A percentile compares a stretch with the other conserved stretches of the same genome.
phyloP scores from a whole-genome alignment of 2,888 invertebrate genomes.

The Eurytoma adleriae region DNA sequence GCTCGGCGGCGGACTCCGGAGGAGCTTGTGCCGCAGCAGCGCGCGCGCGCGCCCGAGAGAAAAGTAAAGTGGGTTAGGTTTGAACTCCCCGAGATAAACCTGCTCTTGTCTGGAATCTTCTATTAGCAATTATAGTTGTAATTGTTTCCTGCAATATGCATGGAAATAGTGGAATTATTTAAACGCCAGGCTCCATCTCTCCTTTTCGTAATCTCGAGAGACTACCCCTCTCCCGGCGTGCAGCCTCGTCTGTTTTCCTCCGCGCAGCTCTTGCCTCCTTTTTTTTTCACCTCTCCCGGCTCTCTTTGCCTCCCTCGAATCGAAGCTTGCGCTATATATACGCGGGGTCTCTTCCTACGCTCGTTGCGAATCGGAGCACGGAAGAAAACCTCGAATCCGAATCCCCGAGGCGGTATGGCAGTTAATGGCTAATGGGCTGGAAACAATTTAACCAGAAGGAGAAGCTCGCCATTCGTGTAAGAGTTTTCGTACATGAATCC shows the following conservation, averaged over 20 bases:
- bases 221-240: constrained; percentile 46
- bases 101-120: constrained; percentile 75
- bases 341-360: constrained; percentile 12
- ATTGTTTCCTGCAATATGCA: constrained; percentile 76
- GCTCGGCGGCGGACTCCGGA: not conserved
- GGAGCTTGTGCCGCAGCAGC: constrained; percentile 48
- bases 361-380: constrained; percentile 61
- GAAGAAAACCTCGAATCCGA: constrained; percentile 67
- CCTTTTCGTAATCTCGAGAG: constrained; percentile 54
- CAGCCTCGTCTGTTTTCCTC: constrained; percentile 30
- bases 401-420: constrained; percentile 62
- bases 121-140: constrained; percentile 76
- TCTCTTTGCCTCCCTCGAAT: constrained; percentile 1
- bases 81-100: constrained; percentile 72
- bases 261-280: constrained; percentile 18
- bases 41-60: constrained; percentile 51
- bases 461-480: constrained; percentile 27
- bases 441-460: constrained; percentile 70
- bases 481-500: constrained; percentile 33
- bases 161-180: constrained; percentile 76
- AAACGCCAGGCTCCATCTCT: constrained; percentile 69
- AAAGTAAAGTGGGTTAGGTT: constrained; percentile 62
- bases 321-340: constrained; percentile 18
- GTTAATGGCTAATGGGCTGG: constrained; percentile 72
- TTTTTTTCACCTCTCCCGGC: constrained; percentile 36